Conservation (phyloP, 2,888 invertebrate species). For the Reticulitermes lucifugus region DNA sequence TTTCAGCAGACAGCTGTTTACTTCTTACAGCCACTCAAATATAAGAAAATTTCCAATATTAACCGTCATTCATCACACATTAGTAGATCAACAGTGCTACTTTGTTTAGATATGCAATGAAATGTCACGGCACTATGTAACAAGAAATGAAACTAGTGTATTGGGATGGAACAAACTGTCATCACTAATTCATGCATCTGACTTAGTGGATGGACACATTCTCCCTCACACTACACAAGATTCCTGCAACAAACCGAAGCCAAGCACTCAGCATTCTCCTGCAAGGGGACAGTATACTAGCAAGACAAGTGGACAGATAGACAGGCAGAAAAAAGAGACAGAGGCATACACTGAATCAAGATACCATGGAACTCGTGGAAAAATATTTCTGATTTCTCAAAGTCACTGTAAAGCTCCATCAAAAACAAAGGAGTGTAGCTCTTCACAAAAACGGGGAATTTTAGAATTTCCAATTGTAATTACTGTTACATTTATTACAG, state of each 20-base stretch:
- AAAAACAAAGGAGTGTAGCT: too few species aligned
- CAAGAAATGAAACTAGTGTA: constrained; percentile 14
- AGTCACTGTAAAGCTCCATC: neutral
- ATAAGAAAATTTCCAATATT: neutral
- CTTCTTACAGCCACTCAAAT: neutral
- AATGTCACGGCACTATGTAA: neutral
- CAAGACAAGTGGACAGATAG: constrained; percentile 39
- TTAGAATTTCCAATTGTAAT: too few species aligned
- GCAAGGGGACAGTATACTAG: constrained; percentile 39
- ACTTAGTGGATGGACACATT: constrained; percentile 33
- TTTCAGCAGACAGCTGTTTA: too few species aligned
- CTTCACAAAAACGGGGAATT: too few species aligned
- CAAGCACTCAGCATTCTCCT: constrained; percentile 42
- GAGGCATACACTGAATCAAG: constrained; percentile 11
- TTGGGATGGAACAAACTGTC: constrained; percentile 21
- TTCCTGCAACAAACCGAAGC: constrained; percentile 42
- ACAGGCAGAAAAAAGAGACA: constrained; percentile 28
- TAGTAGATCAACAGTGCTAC: constrained; percentile 15
- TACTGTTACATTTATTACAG: too few species aligned
- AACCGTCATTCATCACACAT: neutral
- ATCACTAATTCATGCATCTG: constrained; percentile 16
- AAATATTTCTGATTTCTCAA: neutral
- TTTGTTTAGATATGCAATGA: constrained; percentile 15
- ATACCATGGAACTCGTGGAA: constrained; percentile 15
- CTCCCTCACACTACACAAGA: constrained; percentile 41